Conservation (phyloP, 2,113 vertebrate species). For the Gymnogyps californianus region DNA sequence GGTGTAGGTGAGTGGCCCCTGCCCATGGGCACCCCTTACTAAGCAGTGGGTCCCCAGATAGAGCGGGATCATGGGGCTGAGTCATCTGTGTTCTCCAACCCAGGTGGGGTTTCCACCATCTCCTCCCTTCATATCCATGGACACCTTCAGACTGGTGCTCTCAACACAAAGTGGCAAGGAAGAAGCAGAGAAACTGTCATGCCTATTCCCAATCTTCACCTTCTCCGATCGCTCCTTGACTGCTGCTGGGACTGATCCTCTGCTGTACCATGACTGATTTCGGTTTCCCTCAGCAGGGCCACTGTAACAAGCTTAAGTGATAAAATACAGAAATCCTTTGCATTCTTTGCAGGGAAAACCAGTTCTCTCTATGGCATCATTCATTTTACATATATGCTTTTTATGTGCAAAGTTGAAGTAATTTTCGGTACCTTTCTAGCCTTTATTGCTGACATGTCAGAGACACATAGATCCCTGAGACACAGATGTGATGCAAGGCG, state of each 20-base stretch:
- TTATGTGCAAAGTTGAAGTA: not conserved
- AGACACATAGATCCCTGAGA: not conserved
- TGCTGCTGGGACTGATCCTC: not conserved
- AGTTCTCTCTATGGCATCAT: not conserved
- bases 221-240: rapidly evolving
- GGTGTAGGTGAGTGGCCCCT: not conserved
- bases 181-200: not conserved
- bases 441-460: not conserved
- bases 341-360: not conserved
- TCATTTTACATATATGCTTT: not conserved
- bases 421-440: not conserved
- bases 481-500: not conserved
- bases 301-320: not conserved
- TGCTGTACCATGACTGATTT: not conserved
- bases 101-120: not conserved
- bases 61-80: not conserved
- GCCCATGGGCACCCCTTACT: not conserved
- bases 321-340: not conserved
- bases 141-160: not conserved
- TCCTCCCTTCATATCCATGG: not conserved
- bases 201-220: not conserved
- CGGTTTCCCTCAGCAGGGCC: not conserved
- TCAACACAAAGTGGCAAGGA: not conserved
- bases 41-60: not conserved
- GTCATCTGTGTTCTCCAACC: not conserved